A percentile compares a stretch with the other conserved stretches of the same genome.
Evolutionary conservation across 2,797 vertebrate genomes (phyloP).

Genomic region (Lepus townsendii): DNA sequence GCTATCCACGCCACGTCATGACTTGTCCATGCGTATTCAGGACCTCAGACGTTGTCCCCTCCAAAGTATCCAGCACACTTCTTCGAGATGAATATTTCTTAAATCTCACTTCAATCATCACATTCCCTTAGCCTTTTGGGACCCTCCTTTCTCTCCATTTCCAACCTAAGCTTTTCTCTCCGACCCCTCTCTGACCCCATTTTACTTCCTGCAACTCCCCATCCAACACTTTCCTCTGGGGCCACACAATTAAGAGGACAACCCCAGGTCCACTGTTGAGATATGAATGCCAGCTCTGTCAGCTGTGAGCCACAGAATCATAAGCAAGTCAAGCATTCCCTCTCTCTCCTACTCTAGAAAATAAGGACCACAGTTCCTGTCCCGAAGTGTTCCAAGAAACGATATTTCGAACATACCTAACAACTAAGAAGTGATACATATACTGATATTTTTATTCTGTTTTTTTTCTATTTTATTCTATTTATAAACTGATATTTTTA

Average conservation of each 20-base stretch:
- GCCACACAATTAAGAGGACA: not conserved
- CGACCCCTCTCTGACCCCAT: not conserved
- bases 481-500: too few relatives aligned
- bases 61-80: not conserved
- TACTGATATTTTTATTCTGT: not conserved
- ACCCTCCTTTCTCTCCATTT: conserved; percentile 6
- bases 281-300: not conserved
- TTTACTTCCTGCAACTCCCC: not conserved
- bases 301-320: not conserved
- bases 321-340: not conserved
- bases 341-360: conserved; percentile 8
- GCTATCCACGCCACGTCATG: not conserved
- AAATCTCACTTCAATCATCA: not conserved
- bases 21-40: not conserved
- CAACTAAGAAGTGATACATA: not conserved
- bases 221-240: not conserved
- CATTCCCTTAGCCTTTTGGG: not conserved
- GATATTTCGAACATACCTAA: not conserved
- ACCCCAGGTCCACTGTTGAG: accelerated
- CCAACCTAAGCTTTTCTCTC: not conserved
- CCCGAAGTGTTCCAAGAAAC: not conserved
- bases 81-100: not conserved
- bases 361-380: not conserved
- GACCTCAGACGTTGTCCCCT: not conserved
- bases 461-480: not conserved